Base-by-base conservation (phyloP, 2,113 vertebrate genomes). In the Pseudolaguvia tuberculata region DNA sequence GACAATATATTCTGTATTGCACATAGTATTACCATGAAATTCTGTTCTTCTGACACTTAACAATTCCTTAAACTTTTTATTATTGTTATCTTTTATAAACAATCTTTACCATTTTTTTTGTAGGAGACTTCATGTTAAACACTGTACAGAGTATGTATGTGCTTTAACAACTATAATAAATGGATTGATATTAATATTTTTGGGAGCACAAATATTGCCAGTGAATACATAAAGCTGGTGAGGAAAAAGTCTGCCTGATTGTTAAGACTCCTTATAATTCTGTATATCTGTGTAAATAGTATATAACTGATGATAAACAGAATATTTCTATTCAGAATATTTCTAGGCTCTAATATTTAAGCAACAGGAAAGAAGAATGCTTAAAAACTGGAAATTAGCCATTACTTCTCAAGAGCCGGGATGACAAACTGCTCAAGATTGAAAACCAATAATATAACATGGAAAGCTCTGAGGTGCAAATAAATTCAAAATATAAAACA, bases 1-100 rank as follows among this genome's bases (percentile, higher is more conserved):
- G 86, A 87, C 84, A 83, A 85, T 80, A 84, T 83, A 86, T 86
- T 88, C 83, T 87, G 84, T 97, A 98, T 98, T 98, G 96, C 96
- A 98, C 96, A 91, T 93, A 91, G 87, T 92, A 90, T 88, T 92
- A 90, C 92, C 88, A 88, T 84, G 75, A 42, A 52, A 69, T 76
- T 63, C 51, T 70, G 66, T 92, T 93, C 88, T 86, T 83, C 82
- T 85, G 86, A 81, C 81, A 20, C 13, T 47, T 65, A 42, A 42
- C 39, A 42, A 9, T 2, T 21, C 9, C 20, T 53, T 21, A 11
- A 55, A 31, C 6, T 66, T 73, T 76, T 51, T 20, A 31, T 35
- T 58, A 79, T 58, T 67, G 67, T 59, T 25, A 20, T 67, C 73
- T 62, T 70, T 17, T 48, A 59, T 52, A 62, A 25, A 71, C n/a